Evolutionary conservation across 2,113 vertebrate genomes (phyloP).

Genomic region (Muscicapa adusta): DNA sequence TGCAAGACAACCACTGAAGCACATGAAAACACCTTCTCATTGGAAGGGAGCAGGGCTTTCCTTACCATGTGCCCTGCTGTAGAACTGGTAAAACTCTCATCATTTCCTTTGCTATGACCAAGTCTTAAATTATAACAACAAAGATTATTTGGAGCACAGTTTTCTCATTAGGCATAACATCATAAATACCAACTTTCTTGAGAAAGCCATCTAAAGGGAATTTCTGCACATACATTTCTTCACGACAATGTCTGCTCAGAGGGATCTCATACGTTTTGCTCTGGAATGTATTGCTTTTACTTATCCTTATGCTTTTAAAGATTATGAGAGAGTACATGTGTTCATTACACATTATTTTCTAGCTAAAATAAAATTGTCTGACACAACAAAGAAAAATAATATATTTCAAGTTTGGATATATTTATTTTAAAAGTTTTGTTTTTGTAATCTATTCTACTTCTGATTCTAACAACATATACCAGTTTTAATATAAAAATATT

Average conservation of each 20-base stretch:
- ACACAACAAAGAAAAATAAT: not conserved
- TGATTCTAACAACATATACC: not conserved
- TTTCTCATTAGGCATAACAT: not conserved
- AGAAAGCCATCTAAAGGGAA: not conserved
- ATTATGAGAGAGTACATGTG: not conserved
- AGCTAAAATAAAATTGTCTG: not conserved
- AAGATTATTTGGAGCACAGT: not conserved
- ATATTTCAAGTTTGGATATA: not conserved
- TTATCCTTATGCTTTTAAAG: not conserved
- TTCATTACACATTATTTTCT: not conserved
- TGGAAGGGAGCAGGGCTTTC: not conserved
- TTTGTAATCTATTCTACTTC: not conserved
- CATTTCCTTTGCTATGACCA: fast-evolving
- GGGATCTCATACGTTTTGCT: not conserved
- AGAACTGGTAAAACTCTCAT: not conserved
- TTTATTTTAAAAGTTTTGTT: not conserved
- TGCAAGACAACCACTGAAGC: fast-evolving
- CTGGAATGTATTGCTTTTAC: not conserved
- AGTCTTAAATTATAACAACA: not conserved
- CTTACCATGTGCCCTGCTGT: fast-evolving
- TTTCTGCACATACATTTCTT: not conserved
- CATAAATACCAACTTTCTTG: not conserved
- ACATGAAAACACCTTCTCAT: fast-evolving
- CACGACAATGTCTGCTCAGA: not conserved
- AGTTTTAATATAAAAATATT: not conserved